Conservation (phyloP, 2,888 invertebrate species). For the Caenorhabditis imperialis region DNA sequence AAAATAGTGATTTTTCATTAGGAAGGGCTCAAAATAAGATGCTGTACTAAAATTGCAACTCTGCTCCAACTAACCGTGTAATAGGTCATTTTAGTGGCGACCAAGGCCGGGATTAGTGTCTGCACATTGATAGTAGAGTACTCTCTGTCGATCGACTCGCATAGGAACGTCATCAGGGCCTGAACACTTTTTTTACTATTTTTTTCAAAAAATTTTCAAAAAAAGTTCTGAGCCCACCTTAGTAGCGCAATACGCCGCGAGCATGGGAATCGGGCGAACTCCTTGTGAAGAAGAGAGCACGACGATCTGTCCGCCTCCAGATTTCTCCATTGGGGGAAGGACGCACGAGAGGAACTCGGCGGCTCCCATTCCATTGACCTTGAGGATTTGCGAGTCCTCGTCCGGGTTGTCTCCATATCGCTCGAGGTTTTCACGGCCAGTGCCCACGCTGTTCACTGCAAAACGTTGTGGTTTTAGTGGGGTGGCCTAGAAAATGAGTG, state of each 20-base stretch:
- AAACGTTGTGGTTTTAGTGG: constrained; percentile 1
- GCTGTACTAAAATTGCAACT: no score
- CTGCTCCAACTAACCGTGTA: constrained; percentile 74
- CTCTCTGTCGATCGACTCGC: constrained; percentile 74
- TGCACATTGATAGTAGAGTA: constrained; percentile 74
- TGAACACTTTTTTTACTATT: no score
- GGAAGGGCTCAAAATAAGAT: no score
- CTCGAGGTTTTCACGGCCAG: constrained; percentile 74
- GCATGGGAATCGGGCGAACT: constrained; percentile 73
- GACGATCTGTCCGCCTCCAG: constrained; percentile 76
- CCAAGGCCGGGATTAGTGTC: constrained; percentile 74
- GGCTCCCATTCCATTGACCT: constrained; percentile 74
- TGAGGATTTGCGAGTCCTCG: constrained; percentile 72
- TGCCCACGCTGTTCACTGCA: constrained; percentile 76
- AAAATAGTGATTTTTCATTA: no score
- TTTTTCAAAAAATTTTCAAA: no score
- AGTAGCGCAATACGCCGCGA: constrained; percentile 75
- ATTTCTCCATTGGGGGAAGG: constrained; percentile 73
- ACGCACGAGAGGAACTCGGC: constrained; percentile 75
- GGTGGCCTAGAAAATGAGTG: no score
- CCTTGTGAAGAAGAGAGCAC: constrained; percentile 75
- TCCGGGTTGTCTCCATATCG: constrained; percentile 74
- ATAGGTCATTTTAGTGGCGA: constrained; percentile 78
- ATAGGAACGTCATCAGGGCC: constrained; percentile 74
- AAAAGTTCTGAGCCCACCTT: constrained; percentile 64